Percentiles rank a stretch among this genome's conserved stretches.
Evolutionary conservation across 2,797 vertebrate genomes (phyloP).

Genomic region (Sebastolobus altivelis): DNA sequence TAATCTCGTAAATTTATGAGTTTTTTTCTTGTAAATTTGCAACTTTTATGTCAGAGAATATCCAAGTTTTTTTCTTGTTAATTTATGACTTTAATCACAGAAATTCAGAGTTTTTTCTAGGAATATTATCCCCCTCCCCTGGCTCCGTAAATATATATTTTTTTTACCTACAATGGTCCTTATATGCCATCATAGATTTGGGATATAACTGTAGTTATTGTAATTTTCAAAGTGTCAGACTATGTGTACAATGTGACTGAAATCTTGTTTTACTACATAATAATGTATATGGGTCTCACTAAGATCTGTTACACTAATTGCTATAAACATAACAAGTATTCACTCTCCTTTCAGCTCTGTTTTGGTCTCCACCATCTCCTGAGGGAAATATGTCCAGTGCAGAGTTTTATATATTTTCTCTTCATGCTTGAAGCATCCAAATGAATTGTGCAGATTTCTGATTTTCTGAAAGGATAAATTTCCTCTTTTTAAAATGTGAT

Average conservation of each 20-base stretch:
- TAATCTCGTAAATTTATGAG: fast-evolving
- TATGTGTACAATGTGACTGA: neutral
- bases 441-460: neutral
- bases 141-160: no score
- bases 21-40: no score
- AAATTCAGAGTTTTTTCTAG: no score
- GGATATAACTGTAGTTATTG: neutral
- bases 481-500: constrained; percentile 3
- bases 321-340: neutral
- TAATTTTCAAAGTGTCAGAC: neutral
- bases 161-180: no score
- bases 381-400: neutral
- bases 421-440: constrained; percentile 10
- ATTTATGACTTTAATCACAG: no score
- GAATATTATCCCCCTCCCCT: no score
- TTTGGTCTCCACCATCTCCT: constrained; percentile 1
- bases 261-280: neutral
- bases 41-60: no score
- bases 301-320: neutral
- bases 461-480: neutral
- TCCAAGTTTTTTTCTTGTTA: no score
- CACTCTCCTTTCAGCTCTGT: neutral
- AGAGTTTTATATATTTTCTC: neutral
- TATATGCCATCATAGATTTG: no score
- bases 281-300: neutral